Conservation (phyloP, 2,888 invertebrate species). For the Anoplius nigerrimus region DNA sequence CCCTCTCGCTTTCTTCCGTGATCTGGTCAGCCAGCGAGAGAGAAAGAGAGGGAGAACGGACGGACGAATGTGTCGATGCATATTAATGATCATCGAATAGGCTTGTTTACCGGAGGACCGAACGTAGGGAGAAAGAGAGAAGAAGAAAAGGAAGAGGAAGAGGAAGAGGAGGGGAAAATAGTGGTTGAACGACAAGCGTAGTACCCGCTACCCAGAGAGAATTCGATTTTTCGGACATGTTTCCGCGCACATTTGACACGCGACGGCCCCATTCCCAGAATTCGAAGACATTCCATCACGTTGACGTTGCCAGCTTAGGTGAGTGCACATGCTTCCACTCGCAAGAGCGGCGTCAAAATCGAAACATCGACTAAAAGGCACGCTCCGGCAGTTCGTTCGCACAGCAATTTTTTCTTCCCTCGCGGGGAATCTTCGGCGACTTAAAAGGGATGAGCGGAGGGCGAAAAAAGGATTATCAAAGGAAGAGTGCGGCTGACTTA, state of each 20-base stretch:
- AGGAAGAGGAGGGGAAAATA: too few relatives aligned
- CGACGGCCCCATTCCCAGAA: background rate
- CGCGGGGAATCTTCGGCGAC: too few relatives aligned
- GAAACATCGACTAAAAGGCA: background rate
- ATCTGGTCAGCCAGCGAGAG: too few relatives aligned
- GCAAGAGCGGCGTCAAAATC: too few relatives aligned
- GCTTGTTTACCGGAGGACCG: background rate
- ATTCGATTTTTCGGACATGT: slow-evolving; percentile 4
- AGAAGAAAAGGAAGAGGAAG: too few relatives aligned
- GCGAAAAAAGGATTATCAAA: slow-evolving; percentile 18
- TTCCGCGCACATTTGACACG: too few relatives aligned
- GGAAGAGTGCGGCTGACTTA: slow-evolving; percentile 43
- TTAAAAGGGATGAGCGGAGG: background rate
- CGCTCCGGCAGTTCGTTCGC: slow-evolving; percentile 3
- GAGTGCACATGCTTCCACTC: too few relatives aligned
- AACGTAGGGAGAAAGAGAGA: background rate
- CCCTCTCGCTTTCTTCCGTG: too few relatives aligned
- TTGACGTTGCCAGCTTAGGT: slow-evolving; percentile 28
- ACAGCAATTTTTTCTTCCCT: too few relatives aligned
- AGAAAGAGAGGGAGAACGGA: too few relatives aligned
- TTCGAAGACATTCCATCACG: slow-evolving; percentile 30
- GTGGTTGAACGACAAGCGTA: too few relatives aligned
- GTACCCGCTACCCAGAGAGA: too few relatives aligned
- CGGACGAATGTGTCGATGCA: slow-evolving; percentile 2
- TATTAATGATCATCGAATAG: background rate